phyloP scores from a whole-genome alignment of 1,140 invertebrate genomes.

The Hormaphis cornu region DNA sequence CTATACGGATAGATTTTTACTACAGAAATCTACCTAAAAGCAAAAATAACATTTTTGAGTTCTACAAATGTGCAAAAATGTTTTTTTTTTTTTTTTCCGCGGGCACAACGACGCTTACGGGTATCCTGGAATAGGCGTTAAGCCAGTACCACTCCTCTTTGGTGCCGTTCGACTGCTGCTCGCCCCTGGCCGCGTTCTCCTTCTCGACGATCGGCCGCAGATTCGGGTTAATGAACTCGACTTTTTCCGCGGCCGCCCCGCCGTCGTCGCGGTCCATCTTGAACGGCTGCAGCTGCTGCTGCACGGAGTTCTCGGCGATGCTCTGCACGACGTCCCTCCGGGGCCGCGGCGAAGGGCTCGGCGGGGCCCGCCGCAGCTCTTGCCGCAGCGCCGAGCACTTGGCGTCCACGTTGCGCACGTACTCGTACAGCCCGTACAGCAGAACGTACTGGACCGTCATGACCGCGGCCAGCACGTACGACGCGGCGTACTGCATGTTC shows the following conservation, averaged over 20 bases:
- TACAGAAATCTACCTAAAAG: too few species aligned
- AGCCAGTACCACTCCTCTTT: conserved; percentile 59
- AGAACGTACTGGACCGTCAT: conserved; percentile 7
- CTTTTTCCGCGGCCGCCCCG: too few species aligned
- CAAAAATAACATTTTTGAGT: too few species aligned
- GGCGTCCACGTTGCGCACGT: not conserved
- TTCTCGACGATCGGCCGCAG: conserved; percentile 53
- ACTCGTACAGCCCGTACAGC: conserved; percentile 12
- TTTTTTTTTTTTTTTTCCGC: not conserved
- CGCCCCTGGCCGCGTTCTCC: conserved; percentile 43
- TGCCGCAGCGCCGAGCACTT: not conserved
- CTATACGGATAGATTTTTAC: too few species aligned
- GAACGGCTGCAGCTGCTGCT: not conserved
- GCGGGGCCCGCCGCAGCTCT: not conserved
- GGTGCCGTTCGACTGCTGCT: conserved; percentile 6
- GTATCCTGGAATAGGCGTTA: conserved; percentile 65
- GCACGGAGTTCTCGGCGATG: conserved; percentile 40
- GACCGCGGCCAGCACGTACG: conserved; percentile 8
- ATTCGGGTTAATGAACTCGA: conserved; percentile 60
- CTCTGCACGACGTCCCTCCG: conserved; percentile 13
- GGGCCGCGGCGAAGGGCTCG: too few species aligned
- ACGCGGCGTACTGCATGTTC: conserved; percentile 11
- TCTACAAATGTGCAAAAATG: too few species aligned
- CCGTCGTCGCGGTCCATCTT: conserved; percentile 42
- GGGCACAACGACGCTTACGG: too few species aligned